Conservation (phyloP, 1,140 invertebrate species). For the Drosophila ironensis region DNA sequence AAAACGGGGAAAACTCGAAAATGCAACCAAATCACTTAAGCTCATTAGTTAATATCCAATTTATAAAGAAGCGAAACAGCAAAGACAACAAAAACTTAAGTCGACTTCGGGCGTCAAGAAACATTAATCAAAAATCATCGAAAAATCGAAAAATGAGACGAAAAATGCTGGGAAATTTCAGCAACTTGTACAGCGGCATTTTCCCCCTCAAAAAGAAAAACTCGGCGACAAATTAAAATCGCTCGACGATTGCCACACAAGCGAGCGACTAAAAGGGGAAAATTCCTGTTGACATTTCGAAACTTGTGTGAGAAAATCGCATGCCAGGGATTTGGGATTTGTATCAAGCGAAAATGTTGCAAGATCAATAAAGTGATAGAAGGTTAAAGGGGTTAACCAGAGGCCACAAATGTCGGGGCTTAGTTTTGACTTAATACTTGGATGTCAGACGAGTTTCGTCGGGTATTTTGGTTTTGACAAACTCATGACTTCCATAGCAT, state of each 20-base stretch:
- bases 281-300: conserved; percentile 49
- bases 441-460: no score
- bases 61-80: conserved; percentile 54
- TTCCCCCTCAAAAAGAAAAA: conserved; percentile 27
- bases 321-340: conserved; percentile 22
- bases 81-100: conserved; percentile 31
- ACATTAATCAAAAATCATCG: conserved; percentile 66
- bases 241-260: conserved; percentile 29
- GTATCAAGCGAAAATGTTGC: conserved; percentile 12
- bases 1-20: no score
- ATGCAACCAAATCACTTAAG: conserved; percentile 65
- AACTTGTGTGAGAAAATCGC: conserved; percentile 42
- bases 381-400: conserved; percentile 13
- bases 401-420: conserved; percentile 21
- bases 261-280: neutral
- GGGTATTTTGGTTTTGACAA: no score
- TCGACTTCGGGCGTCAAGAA: conserved; percentile 16
- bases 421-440: no score
- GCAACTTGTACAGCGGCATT: conserved; percentile 72
- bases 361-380: conserved; percentile 35
- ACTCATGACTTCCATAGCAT: no score
- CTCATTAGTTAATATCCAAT: conserved; percentile 80
- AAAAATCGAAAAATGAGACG: neutral
- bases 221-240: conserved; percentile 68
- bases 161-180: conserved; percentile 52